These are phyloP conservation scores for Hylaeus anthracinus DNA, from an alignment of 1,140 invertebrate genomes.

Conservation along the genomic window DNA sequence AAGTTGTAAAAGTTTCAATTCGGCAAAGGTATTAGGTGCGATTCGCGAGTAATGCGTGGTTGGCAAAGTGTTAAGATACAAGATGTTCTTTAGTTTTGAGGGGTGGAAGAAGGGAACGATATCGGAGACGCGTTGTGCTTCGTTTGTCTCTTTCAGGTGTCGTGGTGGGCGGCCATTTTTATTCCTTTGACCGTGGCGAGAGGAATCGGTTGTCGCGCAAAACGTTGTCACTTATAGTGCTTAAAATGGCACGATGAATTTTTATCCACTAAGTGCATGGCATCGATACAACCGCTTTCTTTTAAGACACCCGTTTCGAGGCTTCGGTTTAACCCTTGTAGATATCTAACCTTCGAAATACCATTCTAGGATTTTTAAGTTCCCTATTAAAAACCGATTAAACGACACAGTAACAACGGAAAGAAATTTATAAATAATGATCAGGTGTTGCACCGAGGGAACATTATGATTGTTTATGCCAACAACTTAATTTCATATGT, in stretches of 20 bases:
- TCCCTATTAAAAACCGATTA: too few species aligned
- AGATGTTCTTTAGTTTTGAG: constrained; percentile 17
- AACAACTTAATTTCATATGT: not conserved
- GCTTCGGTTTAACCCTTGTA: not conserved
- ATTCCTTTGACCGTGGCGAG: not conserved
- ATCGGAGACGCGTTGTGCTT: not conserved
- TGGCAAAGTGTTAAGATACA: not conserved
- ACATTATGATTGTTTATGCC: not conserved
- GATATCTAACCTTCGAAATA: too few species aligned
- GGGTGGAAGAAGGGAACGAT: constrained; percentile 43
- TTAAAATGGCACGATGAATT: constrained; percentile 48
- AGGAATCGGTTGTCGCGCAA: not conserved
- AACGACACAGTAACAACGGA: not conserved
- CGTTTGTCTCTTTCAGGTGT: not conserved
- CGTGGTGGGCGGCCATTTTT: not conserved
- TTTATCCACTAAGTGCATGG: constrained; percentile 53
- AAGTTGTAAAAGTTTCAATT: too few species aligned
- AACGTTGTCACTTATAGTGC: constrained; percentile 14
- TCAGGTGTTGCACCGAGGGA: not conserved
- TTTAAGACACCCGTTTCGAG: constrained; percentile 1
- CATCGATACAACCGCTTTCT: constrained; percentile 25
- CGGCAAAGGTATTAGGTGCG: too few species aligned
- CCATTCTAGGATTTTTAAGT: too few species aligned
- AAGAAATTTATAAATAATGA: not conserved
- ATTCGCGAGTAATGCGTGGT: too few species aligned